These are phyloP conservation scores for Alethe castanea DNA, from an alignment of 2,113 vertebrate genomes.

Conservation along the genomic window DNA sequence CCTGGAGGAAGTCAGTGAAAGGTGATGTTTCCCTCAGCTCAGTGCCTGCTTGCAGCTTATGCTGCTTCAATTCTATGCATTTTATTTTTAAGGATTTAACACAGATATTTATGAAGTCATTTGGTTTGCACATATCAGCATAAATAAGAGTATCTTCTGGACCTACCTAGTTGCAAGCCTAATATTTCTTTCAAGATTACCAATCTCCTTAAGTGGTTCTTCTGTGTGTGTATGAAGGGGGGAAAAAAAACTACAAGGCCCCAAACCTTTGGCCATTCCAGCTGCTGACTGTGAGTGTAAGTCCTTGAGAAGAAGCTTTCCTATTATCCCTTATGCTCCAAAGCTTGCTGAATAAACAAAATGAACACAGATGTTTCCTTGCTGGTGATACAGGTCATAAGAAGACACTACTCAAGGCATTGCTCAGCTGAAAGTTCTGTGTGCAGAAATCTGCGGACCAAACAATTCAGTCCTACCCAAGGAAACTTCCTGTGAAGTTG, in stretches of 20 bases:
- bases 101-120: not conserved
- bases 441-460: not conserved
- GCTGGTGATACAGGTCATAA: not conserved
- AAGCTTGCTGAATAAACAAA: slow-evolving; percentile 51
- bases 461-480: not conserved
- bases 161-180: not conserved
- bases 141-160: not conserved
- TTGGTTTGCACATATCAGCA: not conserved
- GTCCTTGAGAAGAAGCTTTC: slow-evolving; percentile 26
- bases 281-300: not conserved
- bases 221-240: not conserved
- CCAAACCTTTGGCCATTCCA: not conserved
- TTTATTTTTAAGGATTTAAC: not conserved
- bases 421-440: slow-evolving; percentile 1
- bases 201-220: not conserved
- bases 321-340: slow-evolving; percentile 10
- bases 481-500: not conserved
- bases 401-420: not conserved
- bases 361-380: slow-evolving; percentile 57
- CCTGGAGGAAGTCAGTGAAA: not conserved
- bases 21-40: fast-evolving
- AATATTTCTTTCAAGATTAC: not conserved
- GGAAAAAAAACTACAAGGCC: not conserved
- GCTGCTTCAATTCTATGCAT: not conserved
- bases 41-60: not conserved